A percentile compares a stretch with the other conserved stretches of the same genome.
phyloP scores from a whole-genome alignment of 2,888 invertebrate genomes.

The Rhamphomyia laevipes region DNA sequence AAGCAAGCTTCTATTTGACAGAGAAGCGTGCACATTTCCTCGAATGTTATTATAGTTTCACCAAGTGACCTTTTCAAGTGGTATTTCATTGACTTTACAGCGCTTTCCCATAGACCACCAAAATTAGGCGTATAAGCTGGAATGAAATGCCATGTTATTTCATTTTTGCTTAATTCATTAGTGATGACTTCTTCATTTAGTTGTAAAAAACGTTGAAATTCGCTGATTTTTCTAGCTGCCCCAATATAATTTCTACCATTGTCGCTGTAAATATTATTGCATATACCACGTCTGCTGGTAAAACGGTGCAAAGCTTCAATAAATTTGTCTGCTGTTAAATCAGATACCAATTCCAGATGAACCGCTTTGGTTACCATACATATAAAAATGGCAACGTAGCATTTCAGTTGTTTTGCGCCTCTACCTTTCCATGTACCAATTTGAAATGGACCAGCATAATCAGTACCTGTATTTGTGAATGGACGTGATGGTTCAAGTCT shows the following conservation, averaged over 20 bases:
- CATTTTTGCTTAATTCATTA: not conserved
- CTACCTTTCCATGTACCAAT: conserved; percentile 7
- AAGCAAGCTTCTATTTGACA: conserved; percentile 19
- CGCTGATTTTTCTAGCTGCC: conserved; percentile 12
- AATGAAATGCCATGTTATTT: not conserved
- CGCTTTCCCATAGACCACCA: conserved; percentile 23
- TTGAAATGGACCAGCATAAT: conserved; percentile 10
- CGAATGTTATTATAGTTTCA: conserved; percentile 15
- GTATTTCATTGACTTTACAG: conserved; percentile 20
- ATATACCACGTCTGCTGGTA: conserved; percentile 15
- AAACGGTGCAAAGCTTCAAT: conserved; percentile 17
- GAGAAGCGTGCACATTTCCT: conserved; percentile 20
- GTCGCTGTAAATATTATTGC: conserved; percentile 17
- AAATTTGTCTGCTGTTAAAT: conserved; percentile 13
- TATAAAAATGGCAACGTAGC: conserved; percentile 15
- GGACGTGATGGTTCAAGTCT: not conserved
- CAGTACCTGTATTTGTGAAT: no score
- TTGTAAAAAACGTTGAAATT: conserved; percentile 9
- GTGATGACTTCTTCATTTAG: not conserved
- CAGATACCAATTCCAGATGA: not conserved
- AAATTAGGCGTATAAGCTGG: conserved; percentile 21
- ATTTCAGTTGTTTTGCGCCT: conserved; percentile 12
- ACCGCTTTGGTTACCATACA: conserved; percentile 10
- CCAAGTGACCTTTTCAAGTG: conserved; percentile 19
- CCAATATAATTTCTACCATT: conserved; percentile 21